phyloP scores from a whole-genome alignment of 1,140 invertebrate genomes.

The Drosophila murphyi region DNA sequence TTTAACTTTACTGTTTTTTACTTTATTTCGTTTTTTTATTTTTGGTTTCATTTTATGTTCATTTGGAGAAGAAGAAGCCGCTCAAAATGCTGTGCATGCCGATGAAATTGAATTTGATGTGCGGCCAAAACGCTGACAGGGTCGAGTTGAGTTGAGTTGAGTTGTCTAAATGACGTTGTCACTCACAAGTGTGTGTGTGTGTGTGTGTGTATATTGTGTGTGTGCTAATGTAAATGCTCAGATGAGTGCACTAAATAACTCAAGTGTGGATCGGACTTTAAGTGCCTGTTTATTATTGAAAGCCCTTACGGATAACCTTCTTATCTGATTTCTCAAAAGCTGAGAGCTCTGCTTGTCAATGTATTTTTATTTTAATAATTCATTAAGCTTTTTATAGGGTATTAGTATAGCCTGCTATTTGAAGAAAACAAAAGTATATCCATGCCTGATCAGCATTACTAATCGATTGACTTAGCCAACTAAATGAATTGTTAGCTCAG shows the following conservation, averaged over 20 bases:
- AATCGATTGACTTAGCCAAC: no score
- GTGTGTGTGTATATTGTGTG: constrained; percentile 10
- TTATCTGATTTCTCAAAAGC: constrained; percentile 14
- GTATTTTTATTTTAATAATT: not conserved
- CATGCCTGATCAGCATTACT: no score
- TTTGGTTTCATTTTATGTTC: constrained; percentile 25
- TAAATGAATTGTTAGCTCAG: no score
- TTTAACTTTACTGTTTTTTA: constrained; percentile 39
- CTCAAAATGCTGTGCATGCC: constrained; percentile 32
- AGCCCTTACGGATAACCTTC: constrained; percentile 39
- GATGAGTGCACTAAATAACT: constrained; percentile 27
- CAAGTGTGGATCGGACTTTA: constrained; percentile 44
- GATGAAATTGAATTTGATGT: constrained; percentile 47
- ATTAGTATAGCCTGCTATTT: no score
- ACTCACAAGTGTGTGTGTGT: constrained; percentile 20
- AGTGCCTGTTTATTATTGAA: constrained; percentile 33
- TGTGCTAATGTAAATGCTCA: constrained; percentile 39
- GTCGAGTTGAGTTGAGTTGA: constrained; percentile 4
- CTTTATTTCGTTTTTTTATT: constrained; percentile 25
- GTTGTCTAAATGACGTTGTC: constrained; percentile 44
- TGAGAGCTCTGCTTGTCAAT: constrained; percentile 3
- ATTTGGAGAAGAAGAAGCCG: constrained; percentile 49
- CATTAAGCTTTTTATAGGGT: not conserved
- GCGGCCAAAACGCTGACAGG: constrained; percentile 36
- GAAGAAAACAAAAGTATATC: no score